phyloP scores from a whole-genome alignment of 1,140 invertebrate genomes.

The Drosophila cardini region DNA sequence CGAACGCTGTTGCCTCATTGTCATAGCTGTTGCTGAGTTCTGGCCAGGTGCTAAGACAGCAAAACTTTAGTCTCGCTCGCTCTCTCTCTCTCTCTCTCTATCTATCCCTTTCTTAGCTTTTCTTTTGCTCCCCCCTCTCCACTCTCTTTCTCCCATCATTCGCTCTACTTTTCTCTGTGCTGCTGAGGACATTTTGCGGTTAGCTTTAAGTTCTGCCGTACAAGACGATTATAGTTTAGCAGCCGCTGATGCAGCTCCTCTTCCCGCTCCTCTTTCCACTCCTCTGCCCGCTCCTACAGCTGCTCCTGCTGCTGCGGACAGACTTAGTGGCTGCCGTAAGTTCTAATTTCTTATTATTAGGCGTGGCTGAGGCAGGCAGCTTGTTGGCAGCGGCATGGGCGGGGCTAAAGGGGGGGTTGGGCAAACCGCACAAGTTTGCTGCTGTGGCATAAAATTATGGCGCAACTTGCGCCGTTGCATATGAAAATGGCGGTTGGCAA shows the following conservation, averaged over 20 bases:
- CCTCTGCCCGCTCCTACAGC: background rate
- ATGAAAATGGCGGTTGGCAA: slow-evolving; percentile 80
- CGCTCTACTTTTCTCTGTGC: slow-evolving; percentile 25
- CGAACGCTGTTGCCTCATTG: slow-evolving; percentile 23
- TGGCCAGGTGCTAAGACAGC: slow-evolving; percentile 46
- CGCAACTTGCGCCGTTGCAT: slow-evolving; percentile 75
- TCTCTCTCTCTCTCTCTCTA: background rate
- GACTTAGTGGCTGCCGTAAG: slow-evolving; percentile 82
- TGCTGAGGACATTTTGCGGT: slow-evolving; percentile 61
- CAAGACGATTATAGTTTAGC: slow-evolving; percentile 72
- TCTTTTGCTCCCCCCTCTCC: too few species aligned
- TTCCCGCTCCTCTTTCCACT: background rate
- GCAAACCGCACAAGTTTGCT: slow-evolving; percentile 73
- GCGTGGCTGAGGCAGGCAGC: slow-evolving; percentile 51
- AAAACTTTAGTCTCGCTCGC: slow-evolving; percentile 11
- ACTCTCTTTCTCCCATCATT: too few species aligned
- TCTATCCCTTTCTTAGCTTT: too few species aligned
- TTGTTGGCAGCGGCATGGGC: background rate
- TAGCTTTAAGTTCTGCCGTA: slow-evolving; percentile 68
- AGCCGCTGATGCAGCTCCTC: slow-evolving; percentile 33
- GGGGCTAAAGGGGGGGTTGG: background rate
- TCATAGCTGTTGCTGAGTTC: slow-evolving; percentile 15
- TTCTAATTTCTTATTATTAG: slow-evolving; percentile 83
- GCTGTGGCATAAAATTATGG: slow-evolving; percentile 80
- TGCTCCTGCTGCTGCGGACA: slow-evolving; percentile 63